A percentile compares a stretch with the other conserved stretches of the same genome.
These are phyloP conservation scores for Apteryx owenii DNA, from an alignment of 2,113 vertebrate species.

Conservation along the genomic window DNA sequence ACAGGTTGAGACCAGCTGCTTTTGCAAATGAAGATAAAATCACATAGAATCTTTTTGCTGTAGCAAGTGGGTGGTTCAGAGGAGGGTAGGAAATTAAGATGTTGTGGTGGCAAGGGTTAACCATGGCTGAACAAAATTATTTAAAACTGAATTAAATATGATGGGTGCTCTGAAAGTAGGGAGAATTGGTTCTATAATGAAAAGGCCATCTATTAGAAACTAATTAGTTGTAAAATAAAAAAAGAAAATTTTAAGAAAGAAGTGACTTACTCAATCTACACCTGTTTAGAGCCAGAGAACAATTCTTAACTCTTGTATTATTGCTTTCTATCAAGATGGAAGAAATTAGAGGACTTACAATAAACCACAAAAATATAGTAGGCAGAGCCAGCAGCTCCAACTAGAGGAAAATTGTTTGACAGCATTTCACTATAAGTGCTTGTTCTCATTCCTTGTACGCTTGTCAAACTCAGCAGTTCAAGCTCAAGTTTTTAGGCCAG, in stretches of 20 bases:
- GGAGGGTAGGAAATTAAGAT: background rate
- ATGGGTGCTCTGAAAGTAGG: background rate
- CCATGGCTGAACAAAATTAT: background rate
- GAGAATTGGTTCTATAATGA: background rate
- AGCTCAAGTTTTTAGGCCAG: background rate
- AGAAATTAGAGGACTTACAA: background rate
- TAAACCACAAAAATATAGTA: background rate
- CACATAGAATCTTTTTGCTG: background rate
- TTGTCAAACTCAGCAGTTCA: background rate
- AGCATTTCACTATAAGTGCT: background rate
- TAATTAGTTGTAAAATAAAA: background rate
- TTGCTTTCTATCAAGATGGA: background rate
- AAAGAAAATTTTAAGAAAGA: background rate
- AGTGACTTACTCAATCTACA: background rate
- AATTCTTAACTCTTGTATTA: background rate
- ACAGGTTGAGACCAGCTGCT: conserved; percentile 33
- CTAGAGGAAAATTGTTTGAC: background rate
- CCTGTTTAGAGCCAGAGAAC: background rate
- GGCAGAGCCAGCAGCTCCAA: background rate
- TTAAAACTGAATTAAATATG: background rate
- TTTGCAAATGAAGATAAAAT: conserved; percentile 9
- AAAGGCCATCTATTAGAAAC: background rate
- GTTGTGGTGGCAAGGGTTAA: background rate
- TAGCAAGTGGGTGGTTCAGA: background rate
- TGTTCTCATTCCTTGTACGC: background rate